Conservation (phyloP, 2,113 vertebrate genomes). For the Tichodroma muraria region DNA sequence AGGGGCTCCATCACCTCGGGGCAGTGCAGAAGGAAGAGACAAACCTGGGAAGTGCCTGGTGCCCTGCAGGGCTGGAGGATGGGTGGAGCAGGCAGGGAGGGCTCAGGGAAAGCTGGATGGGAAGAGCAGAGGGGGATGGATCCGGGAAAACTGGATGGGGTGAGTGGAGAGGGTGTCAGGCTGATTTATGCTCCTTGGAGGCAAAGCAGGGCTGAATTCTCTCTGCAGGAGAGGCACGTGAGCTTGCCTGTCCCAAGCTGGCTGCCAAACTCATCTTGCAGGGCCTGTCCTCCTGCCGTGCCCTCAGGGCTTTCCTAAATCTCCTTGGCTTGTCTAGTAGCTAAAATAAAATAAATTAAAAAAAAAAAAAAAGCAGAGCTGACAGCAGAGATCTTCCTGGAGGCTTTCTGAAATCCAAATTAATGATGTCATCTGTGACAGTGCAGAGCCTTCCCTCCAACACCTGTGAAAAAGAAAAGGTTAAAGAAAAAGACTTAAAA, state of each 20-base stretch:
- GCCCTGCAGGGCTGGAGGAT: neutral
- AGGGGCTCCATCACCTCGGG: neutral
- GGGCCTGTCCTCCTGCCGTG: neutral
- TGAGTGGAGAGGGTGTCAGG: neutral
- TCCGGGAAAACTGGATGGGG: neutral
- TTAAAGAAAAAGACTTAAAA: neutral
- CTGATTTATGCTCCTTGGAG: neutral
- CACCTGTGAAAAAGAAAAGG: neutral
- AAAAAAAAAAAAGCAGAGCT: neutral
- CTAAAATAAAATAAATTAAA: neutral
- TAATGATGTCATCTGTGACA: neutral
- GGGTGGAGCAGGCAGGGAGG: neutral
- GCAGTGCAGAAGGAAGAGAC: neutral
- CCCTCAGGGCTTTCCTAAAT: neutral
- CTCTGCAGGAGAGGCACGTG: neutral
- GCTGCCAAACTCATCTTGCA: neutral
- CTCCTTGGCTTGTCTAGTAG: neutral
- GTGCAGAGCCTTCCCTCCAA: neutral
- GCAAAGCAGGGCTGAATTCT: neutral
- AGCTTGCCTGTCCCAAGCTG: neutral
- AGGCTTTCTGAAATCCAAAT: neutral
- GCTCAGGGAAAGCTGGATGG: neutral
- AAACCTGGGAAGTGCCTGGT: neutral
- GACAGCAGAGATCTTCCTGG: neutral
- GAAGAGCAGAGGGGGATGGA: neutral